Evolutionary conservation across 2,888 invertebrate species (phyloP).

Genomic region (Dasypolia templi): DNA sequence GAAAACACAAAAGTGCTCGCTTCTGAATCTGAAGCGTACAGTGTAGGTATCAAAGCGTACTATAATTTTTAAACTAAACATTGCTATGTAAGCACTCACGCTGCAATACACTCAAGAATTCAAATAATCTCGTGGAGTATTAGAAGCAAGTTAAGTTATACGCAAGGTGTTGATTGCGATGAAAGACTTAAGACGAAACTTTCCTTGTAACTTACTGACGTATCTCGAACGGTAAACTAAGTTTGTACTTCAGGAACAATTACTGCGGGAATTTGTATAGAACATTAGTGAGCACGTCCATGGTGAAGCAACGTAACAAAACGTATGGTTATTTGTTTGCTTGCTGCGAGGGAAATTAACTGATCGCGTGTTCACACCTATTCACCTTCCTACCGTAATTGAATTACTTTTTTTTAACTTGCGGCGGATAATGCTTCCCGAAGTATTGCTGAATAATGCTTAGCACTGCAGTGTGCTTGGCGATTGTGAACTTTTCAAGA

Average conservation of each 20-base stretch:
- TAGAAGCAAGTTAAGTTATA: conserved; percentile 31
- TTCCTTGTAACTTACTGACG: conserved; percentile 36
- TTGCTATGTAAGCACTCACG: conserved; percentile 22
- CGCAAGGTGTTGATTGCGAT: conserved; percentile 54
- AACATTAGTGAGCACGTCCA: conserved; percentile 15
- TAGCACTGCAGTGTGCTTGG: conserved; percentile 23
- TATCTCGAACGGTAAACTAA: conserved; percentile 28
- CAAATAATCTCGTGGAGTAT: conserved; percentile 39
- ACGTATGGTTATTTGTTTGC: conserved; percentile 64
- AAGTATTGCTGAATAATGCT: conserved; percentile 45
- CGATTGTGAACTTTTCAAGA: not conserved
- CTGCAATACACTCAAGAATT: conserved; percentile 46
- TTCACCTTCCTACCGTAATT: conserved; percentile 68
- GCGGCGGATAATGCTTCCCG: conserved; percentile 29
- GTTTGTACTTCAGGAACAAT: conserved; percentile 37
- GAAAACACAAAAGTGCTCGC: conserved; percentile 40
- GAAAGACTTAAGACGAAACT: conserved; percentile 51
- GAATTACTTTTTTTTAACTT: conserved; percentile 69
- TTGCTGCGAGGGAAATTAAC: conserved; percentile 60
- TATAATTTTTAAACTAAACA: conserved; percentile 55
- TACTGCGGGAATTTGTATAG: conserved; percentile 20
- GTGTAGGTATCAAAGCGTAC: conserved; percentile 22
- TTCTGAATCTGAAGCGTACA: conserved; percentile 17
- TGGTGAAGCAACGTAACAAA: conserved; percentile 20
- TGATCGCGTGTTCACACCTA: conserved; percentile 77